Percentiles rank a stretch among this genome's conserved stretches.
Evolutionary conservation across 2,888 invertebrate genomes (phyloP).

Genomic region (Drosophila diplacantha): DNA sequence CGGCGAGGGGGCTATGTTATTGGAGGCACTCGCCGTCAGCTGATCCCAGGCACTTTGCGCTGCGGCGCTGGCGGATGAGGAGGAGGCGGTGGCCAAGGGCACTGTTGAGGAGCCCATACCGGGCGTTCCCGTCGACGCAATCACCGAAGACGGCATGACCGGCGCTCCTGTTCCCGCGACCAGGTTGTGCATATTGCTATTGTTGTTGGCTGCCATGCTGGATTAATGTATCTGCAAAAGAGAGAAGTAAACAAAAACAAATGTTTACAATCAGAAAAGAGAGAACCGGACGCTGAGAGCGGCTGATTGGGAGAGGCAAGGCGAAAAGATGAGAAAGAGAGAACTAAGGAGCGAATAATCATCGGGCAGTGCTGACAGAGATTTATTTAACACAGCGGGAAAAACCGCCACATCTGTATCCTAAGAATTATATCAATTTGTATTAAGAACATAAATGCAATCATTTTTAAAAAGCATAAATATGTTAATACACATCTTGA

Average conservation of each 20-base stretch:
- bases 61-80: constrained; percentile 27
- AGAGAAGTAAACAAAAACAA: constrained; percentile 39
- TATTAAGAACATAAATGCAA: background rate
- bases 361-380: constrained; percentile 26
- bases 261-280: constrained; percentile 35
- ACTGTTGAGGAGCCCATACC: constrained; percentile 8
- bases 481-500: background rate
- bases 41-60: constrained; percentile 78
- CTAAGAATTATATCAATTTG: background rate
- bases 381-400: background rate
- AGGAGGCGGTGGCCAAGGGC: constrained; percentile 5
- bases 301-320: constrained; percentile 4
- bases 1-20: constrained; percentile 54
- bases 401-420: no score
- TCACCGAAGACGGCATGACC: constrained; percentile 67
- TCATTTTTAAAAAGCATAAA: background rate
- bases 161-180: constrained; percentile 40
- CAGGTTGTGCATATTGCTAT: constrained; percentile 61
- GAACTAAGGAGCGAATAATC: constrained; percentile 19
- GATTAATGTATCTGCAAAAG: constrained; percentile 25
- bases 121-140: constrained; percentile 67
- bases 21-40: constrained; percentile 73
- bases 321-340: constrained; percentile 11
- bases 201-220: constrained; percentile 73
- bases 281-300: constrained; percentile 15